Base-by-base conservation (phyloP, 1,140 invertebrate species). In the Ceratina calcarata region DNA sequence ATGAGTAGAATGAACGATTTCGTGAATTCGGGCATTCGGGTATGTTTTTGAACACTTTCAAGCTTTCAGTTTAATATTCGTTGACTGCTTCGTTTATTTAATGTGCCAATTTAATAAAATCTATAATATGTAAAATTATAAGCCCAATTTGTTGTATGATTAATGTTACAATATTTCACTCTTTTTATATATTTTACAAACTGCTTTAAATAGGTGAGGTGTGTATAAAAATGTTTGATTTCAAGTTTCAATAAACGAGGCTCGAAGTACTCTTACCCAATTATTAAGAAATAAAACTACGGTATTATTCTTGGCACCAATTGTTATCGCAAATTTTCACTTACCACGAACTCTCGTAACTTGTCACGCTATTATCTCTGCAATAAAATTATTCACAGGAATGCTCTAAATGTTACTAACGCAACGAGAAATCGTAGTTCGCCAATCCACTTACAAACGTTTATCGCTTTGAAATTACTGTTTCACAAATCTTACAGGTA, bases 311-410 rank as follows among this genome's bases (percentile, higher is more conserved):
- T 37, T 18, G 7, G 2, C 24, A 24, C 1, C 6, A 7, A 0
- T 10, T 7, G 16, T 60, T 69, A 69, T 69, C 55, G 20, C 37
- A n/a, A 49, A 68, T 57, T 69, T 77, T 61, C 55, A 61, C 51
- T 74, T 74, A 74, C 24, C 72, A 49, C n/a, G 16, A 18, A 20
- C 60, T 24, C 58, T 62, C 49, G 51, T 49, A 45, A 64, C 22
- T 32, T 18, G 7, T 18, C 20, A 16, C 3, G 0, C 22, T 12
- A 12, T 60, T 61, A 60, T 69, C 65, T 27, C 2, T 3, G 2
- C 20, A 22, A 6, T 24, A 22, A 18, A 51, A 15, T 0, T 13
- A 32, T 13, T 22, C 4, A 8, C 13, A 15, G 13, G 15, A 12
- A 61, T 10, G 15, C 15, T 51, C 51, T n/a, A 61, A 69, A 49